Percentiles rank a stretch among this genome's conserved stretches.
These are phyloP conservation scores for Zeus faber DNA, from an alignment of 2,113 vertebrate species.

Conservation along the genomic window DNA sequence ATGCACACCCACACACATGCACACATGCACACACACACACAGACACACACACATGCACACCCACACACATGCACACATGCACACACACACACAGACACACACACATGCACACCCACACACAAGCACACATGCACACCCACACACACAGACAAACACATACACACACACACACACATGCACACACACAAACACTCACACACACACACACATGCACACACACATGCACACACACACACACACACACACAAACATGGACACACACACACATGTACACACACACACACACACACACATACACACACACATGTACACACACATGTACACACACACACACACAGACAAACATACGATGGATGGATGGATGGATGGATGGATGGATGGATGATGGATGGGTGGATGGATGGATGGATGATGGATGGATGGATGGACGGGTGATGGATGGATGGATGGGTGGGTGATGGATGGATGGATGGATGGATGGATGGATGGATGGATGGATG, in stretches of 20 bases:
- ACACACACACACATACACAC: conserved; percentile 1
- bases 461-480: no score
- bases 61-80: neutral
- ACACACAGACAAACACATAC: no score
- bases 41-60: neutral
- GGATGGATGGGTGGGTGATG: no score
- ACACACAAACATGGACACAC: conserved; percentile 1
- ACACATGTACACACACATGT: conserved; percentile 1
- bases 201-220: conserved; percentile 1
- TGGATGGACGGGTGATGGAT: no score
- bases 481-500: no score
- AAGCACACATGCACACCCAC: neutral
- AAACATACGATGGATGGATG: no score
- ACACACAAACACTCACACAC: neutral
- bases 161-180: no score
- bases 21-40: neutral
- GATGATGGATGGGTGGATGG: no score
- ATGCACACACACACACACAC: conserved; percentile 1
- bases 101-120: conserved; percentile 4
- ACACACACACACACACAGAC: no score
- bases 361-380: no score
- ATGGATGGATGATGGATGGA: no score
- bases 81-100: conserved; percentile 3
- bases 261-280: neutral
- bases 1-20: neutral